A percentile compares a stretch with the other conserved stretches of the same genome.
These are phyloP conservation scores for Anguilla japonica DNA, from an alignment of 2,113 vertebrate species.

Conservation along the genomic window DNA sequence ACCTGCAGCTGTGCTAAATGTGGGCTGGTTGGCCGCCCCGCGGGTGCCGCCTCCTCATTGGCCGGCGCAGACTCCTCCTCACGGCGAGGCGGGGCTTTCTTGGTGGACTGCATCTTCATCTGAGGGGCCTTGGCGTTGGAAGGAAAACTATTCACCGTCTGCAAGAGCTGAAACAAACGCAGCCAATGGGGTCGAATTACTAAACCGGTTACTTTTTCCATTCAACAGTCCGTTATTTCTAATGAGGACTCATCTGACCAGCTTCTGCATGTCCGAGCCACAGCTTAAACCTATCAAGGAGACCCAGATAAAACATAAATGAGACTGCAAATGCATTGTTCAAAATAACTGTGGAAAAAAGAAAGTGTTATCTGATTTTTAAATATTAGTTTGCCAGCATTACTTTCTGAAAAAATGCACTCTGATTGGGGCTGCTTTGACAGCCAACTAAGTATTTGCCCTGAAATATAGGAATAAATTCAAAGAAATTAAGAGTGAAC, in stretches of 20 bases:
- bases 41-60: conserved; percentile 52
- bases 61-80: conserved; percentile 55
- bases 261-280: not conserved
- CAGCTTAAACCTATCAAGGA: not conserved
- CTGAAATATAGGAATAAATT: not conserved
- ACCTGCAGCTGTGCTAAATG: conserved; percentile 68
- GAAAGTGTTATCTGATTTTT: not conserved
- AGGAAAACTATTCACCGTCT: conserved; percentile 84
- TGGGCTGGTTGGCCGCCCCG: conserved; percentile 57
- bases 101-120: conserved; percentile 85
- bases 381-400: not conserved
- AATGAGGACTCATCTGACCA: not conserved
- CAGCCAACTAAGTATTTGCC: not conserved
- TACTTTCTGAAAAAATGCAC: not conserved
- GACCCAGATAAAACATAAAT: not conserved
- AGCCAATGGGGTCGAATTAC: too few relatives aligned
- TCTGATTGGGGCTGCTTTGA: not conserved
- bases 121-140: conserved; percentile 89
- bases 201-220: too few relatives aligned
- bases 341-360: not conserved
- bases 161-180: conserved; percentile 75
- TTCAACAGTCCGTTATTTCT: too few relatives aligned
- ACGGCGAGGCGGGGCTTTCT: conserved; percentile 71
- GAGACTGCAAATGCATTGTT: not conserved
- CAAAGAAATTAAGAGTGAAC: not conserved